Evolutionary conservation across 2,113 vertebrate genomes (phyloP), one percentile per base, ranked within the genome.

Genomic region (Bucco capensis): DNA sequence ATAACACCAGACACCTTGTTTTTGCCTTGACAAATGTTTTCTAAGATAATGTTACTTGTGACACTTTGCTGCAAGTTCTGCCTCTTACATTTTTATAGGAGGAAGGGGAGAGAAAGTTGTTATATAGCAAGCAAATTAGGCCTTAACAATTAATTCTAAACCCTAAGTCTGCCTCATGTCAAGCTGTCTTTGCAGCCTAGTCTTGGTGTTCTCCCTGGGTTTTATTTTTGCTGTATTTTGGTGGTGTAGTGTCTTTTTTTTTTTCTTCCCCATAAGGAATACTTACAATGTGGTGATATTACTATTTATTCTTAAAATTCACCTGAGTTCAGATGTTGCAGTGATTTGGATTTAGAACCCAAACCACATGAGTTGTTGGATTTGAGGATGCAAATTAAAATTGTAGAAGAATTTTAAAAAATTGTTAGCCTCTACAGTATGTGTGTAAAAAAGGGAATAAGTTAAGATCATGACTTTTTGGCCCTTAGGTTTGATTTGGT

Each of bases 21-120:
- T 44, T 91, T 54, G 37, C 18, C 44, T 66, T 81, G 61, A 57
- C 25, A 89, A 85, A 79, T 87, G 50, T 85, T 95, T 89, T 94
- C 64, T 51, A 64, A 89, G 94, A 88, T 91, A 82, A 79, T 89
- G 15, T 89, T 87, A 19, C 46, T 78, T 66, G 6, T 7, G 86
- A 62, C 51, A 79, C 21, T 42, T 54, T 85, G 50, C 38, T 85
- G 64, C 47, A 69, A 40, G 3, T 80, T 80, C 60, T 88, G 58
- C 28, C 8, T 69, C 47, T 37, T 49, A 3, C 4, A 42, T 37
- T 91, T 92, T 76, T 71, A n/a, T 77, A 85, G 44, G 51, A 73
- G 1, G 1, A 53, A 85, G 35, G 47, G 69, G 40, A 91, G 50
- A 83, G 49, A 70, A 58, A 7, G 22, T 58, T 51, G 8, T 27